These are phyloP conservation scores for Philereme transversata DNA, from an alignment of 2,888 invertebrate genomes.

Conservation along the genomic window DNA sequence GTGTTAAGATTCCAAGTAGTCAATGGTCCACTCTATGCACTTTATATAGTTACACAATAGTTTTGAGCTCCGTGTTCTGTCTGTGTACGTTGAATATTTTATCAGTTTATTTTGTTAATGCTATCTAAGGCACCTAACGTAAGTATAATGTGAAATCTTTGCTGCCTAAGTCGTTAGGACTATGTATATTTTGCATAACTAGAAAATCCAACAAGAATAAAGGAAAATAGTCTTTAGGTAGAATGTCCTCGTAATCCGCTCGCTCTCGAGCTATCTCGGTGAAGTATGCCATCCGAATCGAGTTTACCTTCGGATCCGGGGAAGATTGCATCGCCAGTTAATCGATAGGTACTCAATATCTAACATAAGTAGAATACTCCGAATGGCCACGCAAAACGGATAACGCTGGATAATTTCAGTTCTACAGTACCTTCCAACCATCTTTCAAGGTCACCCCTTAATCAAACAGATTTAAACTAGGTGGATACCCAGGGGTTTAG, in stretches of 20 bases:
- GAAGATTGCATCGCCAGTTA: conserved; percentile 53
- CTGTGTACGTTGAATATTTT: too few species aligned
- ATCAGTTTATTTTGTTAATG: too few species aligned
- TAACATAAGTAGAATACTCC: conserved; percentile 36
- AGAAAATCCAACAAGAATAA: not conserved
- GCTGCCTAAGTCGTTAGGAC: too few species aligned
- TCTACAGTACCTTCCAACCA: conserved; percentile 9
- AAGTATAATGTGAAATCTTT: too few species aligned
- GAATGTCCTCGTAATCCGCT: conserved; percentile 3
- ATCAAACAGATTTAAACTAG: conserved; percentile 11
- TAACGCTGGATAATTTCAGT: conserved; percentile 28
- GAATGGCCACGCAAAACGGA: conserved; percentile 18
- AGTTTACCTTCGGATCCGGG: conserved; percentile 43
- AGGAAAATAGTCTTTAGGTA: conserved; percentile 1
- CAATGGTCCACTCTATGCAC: too few species aligned
- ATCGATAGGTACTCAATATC: conserved; percentile 55
- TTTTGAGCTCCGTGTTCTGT: not conserved
- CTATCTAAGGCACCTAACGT: too few species aligned
- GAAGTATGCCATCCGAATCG: conserved; percentile 59
- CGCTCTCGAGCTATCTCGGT: conserved; percentile 37
- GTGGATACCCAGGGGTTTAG: conserved; percentile 12
- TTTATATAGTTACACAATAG: too few species aligned
- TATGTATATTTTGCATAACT: too few species aligned
- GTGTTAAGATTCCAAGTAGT: too few species aligned
- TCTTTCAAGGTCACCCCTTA: conserved; percentile 4